Base-by-base conservation (phyloP, 2,888 invertebrate species). In the Nezara viridula region DNA sequence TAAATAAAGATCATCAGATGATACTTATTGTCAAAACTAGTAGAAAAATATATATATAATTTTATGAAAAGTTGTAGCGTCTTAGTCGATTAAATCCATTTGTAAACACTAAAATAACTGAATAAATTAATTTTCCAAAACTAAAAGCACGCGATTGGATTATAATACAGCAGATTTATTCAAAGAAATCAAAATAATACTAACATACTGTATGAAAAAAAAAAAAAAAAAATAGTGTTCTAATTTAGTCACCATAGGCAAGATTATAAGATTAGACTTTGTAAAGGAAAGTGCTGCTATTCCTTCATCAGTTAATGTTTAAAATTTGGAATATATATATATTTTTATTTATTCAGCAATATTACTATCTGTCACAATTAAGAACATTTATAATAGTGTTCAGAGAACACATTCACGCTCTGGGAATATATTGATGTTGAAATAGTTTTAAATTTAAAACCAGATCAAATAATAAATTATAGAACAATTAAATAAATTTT, bases 31-130 rank as follows among this genome's bases (percentile, higher is more conserved):
- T 81, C 44, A n/a, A 40, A 24, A 21, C 77, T n/a, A 81, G 14
- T 81, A 81, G 81, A 81, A 81, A 77, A 77, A 77, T 77, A 77
- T 40, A 44, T 2, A 24, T 40, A 77, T 40, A 7, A 21, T 77
- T 40, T 47, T 19, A 12, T 1, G 27, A 73, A 27, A 47, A 77
- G 14, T 9, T 81, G 12, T 3, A 12, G 3, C 4, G 40, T 21
- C 40, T 16, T 24, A 24, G 24, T 44, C 44, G 44, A 44, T 44
- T 44, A 81, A 77, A 32, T 12, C 77, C 40, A 73, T 73, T 37
- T n/a, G 16, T 73, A 73, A n/a, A 2, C 27, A 73, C 19, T 66
- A 66, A 60, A 73, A 73, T 37, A 73, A 32, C 21, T 7, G 37
- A 19, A 73, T 73, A 7, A 21, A 21, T 73, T 32, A 16, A 73